Evolutionary conservation across 2,113 vertebrate species (phyloP), one percentile per base, ranked within the genome.

Genomic region (Trogon surrucura): DNA sequence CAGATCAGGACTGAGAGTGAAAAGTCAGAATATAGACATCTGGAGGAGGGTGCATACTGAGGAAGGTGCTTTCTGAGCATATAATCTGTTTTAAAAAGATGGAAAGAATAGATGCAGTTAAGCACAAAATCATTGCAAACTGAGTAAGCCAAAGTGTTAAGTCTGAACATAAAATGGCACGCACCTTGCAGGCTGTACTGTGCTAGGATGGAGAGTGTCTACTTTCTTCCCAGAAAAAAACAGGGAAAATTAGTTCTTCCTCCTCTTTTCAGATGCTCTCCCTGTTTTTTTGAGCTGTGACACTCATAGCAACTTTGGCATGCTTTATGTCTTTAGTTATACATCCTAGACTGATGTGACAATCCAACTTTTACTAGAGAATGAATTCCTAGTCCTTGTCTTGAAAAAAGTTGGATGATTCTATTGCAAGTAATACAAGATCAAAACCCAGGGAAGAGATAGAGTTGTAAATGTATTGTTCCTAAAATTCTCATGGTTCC

Each of bases 41-140:
- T 15, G 12, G 36, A 21, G 15, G 26, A 36, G 77, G 27, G 34
- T 94, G 72, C 23, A 69, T 66, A 64, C 25, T 85, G 57, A 91
- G 65, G 75, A 74, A 94, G 73, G 89, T 94, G 10, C 13, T 87
- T 96, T 92, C 73, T 58, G 36, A 29, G 84, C 13, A 94, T 93
- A 90, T 61, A 96, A 85, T 72, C 48, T 62, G 50, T 50, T 94
- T 94, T 96, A 73, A 83, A 16, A 62, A 83, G 66, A 48, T 44
- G 51, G 16, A 89, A 83, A 82, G 53, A 67, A 79, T 54, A 64
- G 12, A 36, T 48, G 71, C 23, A 2, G 54, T 85, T 94, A 89
- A 91, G 62, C 60, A 69, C 56, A 45, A 51, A 58, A 32, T 10
- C 36, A 89, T 36, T 91, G 79, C 61, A 94, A 93, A 96, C 58